These are phyloP conservation scores for Axea sp. DNA, from an alignment of 2,888 invertebrate genomes.

Conservation along the genomic window DNA sequence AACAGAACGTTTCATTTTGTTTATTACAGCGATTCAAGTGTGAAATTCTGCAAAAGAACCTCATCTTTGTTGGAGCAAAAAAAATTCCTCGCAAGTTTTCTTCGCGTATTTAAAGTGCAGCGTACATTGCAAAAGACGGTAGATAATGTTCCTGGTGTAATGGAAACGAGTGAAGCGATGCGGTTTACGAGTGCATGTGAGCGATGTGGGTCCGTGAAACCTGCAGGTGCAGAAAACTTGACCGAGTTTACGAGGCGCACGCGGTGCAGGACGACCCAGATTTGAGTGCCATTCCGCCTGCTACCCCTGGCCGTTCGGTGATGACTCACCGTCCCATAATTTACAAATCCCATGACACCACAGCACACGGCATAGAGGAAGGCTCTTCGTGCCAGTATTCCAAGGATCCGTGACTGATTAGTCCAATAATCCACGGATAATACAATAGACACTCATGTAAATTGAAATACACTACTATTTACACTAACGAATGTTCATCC, in stretches of 20 bases:
- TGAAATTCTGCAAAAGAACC: too few relatives aligned
- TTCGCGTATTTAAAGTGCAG: too few relatives aligned
- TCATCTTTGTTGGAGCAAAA: too few relatives aligned
- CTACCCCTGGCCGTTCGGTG: constrained; percentile 21
- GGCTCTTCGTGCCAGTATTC: not conserved
- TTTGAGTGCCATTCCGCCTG: constrained; percentile 66
- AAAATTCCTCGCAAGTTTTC: too few relatives aligned
- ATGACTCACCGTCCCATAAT: constrained; percentile 41
- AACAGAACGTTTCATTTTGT: too few relatives aligned
- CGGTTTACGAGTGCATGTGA: constrained; percentile 38
- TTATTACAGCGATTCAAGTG: too few relatives aligned
- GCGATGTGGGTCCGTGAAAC: constrained; percentile 65
- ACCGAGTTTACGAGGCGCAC: constrained; percentile 76
- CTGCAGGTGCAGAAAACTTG: constrained; percentile 79
- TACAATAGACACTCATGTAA: constrained; percentile 27
- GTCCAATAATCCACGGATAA: constrained; percentile 7
- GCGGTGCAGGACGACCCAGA: constrained; percentile 76
- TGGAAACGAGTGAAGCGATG: too few relatives aligned
- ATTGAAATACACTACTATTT: constrained; percentile 42
- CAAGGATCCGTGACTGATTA: constrained; percentile 1
- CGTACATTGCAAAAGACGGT: too few relatives aligned
- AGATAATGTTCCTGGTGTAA: too few relatives aligned
- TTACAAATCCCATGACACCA: constrained; percentile 40
- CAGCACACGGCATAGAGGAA: not conserved
- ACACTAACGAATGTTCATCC: constrained; percentile 50